A percentile compares a stretch with the other conserved stretches of the same genome.
phyloP scores from a whole-genome alignment of 2,888 invertebrate genomes.

The Ferrisia virgata region DNA sequence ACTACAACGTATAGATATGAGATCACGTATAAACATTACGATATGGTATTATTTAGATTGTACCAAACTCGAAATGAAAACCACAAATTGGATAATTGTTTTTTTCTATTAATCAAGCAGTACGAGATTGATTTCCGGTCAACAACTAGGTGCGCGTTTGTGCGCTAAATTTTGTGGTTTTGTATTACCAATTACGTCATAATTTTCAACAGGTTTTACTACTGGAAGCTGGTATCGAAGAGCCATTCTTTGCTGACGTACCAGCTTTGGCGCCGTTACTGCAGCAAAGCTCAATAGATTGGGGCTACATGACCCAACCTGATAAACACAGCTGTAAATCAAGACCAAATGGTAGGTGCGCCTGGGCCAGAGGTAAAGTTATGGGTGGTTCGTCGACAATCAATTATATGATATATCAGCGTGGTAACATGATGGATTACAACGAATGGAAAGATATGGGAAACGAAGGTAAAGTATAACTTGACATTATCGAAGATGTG shows the following conservation, averaged over 20 bases:
- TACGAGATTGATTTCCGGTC: not conserved
- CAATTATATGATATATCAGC: constrained; percentile 55
- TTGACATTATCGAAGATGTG: too few species aligned
- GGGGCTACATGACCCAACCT: constrained; percentile 54
- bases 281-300: constrained; percentile 54
- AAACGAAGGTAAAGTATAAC: constrained; percentile 49
- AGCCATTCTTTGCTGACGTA: constrained; percentile 52
- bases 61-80: not conserved
- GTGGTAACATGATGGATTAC: constrained; percentile 53
- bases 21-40: not conserved
- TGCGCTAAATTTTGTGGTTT: not conserved
- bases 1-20: too few species aligned
- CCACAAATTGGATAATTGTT: not conserved
- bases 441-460: constrained; percentile 54
- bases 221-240: constrained; percentile 51
- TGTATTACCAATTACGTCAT: not conserved
- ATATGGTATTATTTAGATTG: not conserved
- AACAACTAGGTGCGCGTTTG: too few species aligned
- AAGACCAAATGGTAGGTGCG: constrained; percentile 50
- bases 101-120: not conserved
- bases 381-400: constrained; percentile 56
- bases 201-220: constrained; percentile 49
- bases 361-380: constrained; percentile 57
- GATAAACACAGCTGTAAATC: constrained; percentile 50
- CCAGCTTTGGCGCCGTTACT: constrained; percentile 53